Evolutionary conservation across 2,113 vertebrate genomes (phyloP).

Genomic region (Arvicanthis niloticus): DNA sequence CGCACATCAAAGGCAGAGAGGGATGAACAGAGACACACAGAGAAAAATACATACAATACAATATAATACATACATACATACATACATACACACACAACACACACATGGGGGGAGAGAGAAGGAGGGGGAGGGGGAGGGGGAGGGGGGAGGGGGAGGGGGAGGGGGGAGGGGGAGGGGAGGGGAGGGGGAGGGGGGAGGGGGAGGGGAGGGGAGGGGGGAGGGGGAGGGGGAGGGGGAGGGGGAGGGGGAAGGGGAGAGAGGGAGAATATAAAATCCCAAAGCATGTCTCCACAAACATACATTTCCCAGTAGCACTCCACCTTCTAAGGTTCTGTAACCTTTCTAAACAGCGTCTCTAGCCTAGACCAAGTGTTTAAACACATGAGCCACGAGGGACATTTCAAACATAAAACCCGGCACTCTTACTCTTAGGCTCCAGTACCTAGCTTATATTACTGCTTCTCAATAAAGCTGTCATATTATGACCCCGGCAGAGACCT

Average conservation of each 20-base stretch:
- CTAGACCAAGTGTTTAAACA: background rate
- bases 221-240: no score
- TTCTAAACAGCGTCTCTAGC: background rate
- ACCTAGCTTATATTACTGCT: background rate
- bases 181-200: no score
- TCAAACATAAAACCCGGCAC: background rate
- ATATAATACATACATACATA: no score
- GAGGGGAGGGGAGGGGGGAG: background rate
- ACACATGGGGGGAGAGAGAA: no score
- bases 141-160: no score
- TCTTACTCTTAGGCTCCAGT: background rate
- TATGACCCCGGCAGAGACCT: background rate
- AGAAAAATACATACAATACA: no score
- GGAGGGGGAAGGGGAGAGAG: no score
- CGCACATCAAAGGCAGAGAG: no score
- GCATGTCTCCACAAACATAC: background rate
- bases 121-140: no score
- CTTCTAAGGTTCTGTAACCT: background rate
- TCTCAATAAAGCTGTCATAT: background rate
- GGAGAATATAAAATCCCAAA: background rate
- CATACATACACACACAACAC: no score
- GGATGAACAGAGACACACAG: no score
- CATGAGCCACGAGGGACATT: background rate
- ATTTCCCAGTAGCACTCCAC: background rate
- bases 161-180: no score